Conservation (phyloP, 2,113 vertebrate genomes). For the Bambusicola thoracicus region DNA sequence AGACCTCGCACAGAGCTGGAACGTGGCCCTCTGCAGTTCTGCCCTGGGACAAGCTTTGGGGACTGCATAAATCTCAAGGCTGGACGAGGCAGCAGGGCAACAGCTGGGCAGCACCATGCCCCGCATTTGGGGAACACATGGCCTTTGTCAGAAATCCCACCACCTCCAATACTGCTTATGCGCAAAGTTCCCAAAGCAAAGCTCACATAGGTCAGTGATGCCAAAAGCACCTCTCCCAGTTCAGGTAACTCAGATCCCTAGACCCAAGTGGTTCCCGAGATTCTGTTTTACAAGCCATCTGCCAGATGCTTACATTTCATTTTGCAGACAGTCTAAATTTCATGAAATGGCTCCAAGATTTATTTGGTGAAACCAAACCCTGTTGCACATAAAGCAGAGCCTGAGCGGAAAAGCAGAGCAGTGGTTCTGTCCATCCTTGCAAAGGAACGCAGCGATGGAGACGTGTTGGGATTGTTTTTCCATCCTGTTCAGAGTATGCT, state of each 20-base stretch:
- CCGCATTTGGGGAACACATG: accelerated
- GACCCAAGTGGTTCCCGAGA: constrained; percentile 62
- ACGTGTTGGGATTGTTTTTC: neutral
- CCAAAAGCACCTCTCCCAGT: neutral
- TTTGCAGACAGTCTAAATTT: constrained; percentile 57
- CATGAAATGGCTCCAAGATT: constrained; percentile 45
- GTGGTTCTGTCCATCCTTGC: neutral
- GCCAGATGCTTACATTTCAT: constrained; percentile 47
- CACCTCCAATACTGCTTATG: neutral
- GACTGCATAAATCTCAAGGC: neutral
- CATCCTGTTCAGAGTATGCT: accelerated
- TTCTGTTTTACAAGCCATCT: constrained; percentile 73
- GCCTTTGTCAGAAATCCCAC: neutral
- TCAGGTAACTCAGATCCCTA: constrained; percentile 25
- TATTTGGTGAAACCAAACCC: constrained; percentile 50
- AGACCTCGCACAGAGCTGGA: neutral
- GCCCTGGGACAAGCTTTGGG: neutral
- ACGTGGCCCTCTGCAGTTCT: neutral
- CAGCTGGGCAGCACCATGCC: neutral
- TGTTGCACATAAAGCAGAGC: neutral
- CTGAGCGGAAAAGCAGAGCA: constrained; percentile 8
- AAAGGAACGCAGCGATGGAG: accelerated
- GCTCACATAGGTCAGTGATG: neutral
- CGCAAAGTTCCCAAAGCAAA: neutral
- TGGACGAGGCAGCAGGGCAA: neutral